These are phyloP conservation scores for Nymphalis urticae DNA, from an alignment of 2,888 invertebrate species.

Conservation along the genomic window DNA sequence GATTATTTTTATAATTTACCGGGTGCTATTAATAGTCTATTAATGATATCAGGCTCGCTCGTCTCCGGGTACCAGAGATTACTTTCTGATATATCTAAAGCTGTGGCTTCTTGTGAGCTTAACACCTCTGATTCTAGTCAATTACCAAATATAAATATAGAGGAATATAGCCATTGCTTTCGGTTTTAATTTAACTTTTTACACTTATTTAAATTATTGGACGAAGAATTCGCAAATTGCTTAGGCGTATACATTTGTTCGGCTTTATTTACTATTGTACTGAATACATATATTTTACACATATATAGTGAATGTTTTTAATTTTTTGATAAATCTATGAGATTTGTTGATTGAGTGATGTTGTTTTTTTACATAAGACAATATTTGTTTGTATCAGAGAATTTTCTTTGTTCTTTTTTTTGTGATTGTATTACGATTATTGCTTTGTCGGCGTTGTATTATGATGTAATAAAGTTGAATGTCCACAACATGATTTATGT, in stretches of 20 bases:
- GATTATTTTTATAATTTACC: slow-evolving; percentile 16
- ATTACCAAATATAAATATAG: not conserved
- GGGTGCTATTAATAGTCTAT: not conserved
- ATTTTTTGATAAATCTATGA: too few relatives aligned
- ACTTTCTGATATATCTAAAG: too few relatives aligned
- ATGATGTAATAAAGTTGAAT: slow-evolving; percentile 14
- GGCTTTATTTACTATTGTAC: too few relatives aligned
- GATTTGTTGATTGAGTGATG: too few relatives aligned
- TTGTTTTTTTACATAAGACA: not conserved
- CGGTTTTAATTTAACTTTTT: too few relatives aligned
- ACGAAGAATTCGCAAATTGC: too few relatives aligned
- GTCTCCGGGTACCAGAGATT: not conserved
- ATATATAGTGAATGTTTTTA: too few relatives aligned
- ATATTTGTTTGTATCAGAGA: not conserved
- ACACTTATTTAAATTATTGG: too few relatives aligned
- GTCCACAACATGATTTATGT: not conserved
- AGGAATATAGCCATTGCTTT: not conserved
- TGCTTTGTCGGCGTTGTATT: slow-evolving; percentile 4
- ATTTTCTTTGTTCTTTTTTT: not conserved
- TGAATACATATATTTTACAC: too few relatives aligned
- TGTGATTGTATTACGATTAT: not conserved
- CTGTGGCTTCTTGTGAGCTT: not conserved
- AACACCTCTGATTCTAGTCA: slow-evolving; percentile 1
- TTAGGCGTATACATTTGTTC: too few relatives aligned
- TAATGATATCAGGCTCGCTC: not conserved